phyloP scores from a whole-genome alignment of 2,888 invertebrate genomes.

The Andrena camellia region DNA sequence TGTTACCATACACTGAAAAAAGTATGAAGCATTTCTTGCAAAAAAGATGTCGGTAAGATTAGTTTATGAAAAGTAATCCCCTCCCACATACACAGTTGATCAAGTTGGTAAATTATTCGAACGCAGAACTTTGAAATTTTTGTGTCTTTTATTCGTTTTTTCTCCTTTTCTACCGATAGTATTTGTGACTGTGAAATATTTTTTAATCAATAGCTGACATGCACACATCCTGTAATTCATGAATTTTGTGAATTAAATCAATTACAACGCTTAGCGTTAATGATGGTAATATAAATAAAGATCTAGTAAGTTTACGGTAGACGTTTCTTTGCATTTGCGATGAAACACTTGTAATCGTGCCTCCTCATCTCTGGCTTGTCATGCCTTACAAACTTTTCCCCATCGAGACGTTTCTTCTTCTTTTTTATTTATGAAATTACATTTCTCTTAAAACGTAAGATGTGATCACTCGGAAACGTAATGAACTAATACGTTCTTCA shows the following conservation, averaged over 20 bases:
- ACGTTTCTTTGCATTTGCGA: slow-evolving; percentile 32
- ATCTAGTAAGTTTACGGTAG: slow-evolving; percentile 60
- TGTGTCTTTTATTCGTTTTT: slow-evolving; percentile 20
- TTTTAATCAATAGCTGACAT: slow-evolving; percentile 65
- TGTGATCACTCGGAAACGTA: slow-evolving; percentile 2
- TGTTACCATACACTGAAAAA: slow-evolving; percentile 17
- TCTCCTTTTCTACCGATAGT: slow-evolving; percentile 55
- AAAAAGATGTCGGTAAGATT: slow-evolving; percentile 47
- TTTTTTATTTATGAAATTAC: slow-evolving; percentile 11
- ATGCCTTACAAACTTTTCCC: background rate
- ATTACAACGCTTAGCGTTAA: slow-evolving; percentile 68
- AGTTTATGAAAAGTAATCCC: slow-evolving; percentile 47
- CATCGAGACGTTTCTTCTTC: background rate
- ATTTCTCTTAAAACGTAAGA: slow-evolving; percentile 4
- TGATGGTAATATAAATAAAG: slow-evolving; percentile 71
- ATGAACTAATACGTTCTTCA: slow-evolving; percentile 24
- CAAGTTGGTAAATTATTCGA: slow-evolving; percentile 73
- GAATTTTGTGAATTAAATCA: slow-evolving; percentile 70
- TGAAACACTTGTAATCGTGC: background rate
- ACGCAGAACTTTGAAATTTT: slow-evolving; percentile 38
- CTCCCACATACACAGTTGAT: slow-evolving; percentile 62
- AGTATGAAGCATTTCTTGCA: slow-evolving; percentile 16
- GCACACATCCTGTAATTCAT: slow-evolving; percentile 71
- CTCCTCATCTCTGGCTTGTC: background rate
- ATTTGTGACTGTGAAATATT: slow-evolving; percentile 65